Evolutionary conservation across 2,113 vertebrate species (phyloP), one percentile per base, ranked within the genome.

Genomic region (Rhinolophus sinicus): DNA sequence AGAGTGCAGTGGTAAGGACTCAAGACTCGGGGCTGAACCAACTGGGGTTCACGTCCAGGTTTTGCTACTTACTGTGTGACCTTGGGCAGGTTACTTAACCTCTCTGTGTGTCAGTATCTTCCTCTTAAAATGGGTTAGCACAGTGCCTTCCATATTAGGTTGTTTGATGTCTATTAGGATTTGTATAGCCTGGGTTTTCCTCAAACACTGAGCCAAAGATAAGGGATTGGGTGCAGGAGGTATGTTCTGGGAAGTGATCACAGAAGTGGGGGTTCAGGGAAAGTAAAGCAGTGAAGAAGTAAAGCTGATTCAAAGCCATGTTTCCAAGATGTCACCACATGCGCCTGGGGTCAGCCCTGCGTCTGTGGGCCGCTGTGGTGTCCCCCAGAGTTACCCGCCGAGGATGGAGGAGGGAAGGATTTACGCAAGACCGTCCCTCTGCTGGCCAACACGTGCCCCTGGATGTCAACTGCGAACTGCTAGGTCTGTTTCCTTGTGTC

Each of bases 1-100:
- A n/a, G 1, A 1, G 11, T 21, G 0, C 3, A 14, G 47, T 26
- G 5, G 7, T n/a, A 38, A 78, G 14, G 64, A 2, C 8, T 3
- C 9, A 60, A 19, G 1, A 1, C 5, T 44, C 35, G 50, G 40
- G 33, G 38, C 18, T n/a, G 10, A 11, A 33, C 7, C 16, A 12
- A 2, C 3, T 26, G 15, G 15, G 19, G 30, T 24, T 58, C 30
- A 8, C 73, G 13, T n/a, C 58, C n/a, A 50, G 5, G 3, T 19
- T 60, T 81, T 33, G 52, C 22, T n/a, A 21, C 7, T 13, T 40
- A 30, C 3, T 6, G 18, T 67, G 22, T 19, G 24, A 70, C 28
- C 8, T 75, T 11, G 22, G 12, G 13, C 24, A 87, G 62, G 22
- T 47, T 30, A 21, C 33, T 28, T 28, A 11, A n/a, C 30, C 2